Percentiles rank a stretch among this genome's conserved stretches.
phyloP scores from a whole-genome alignment of 2,888 invertebrate species.

The Tipula helvola region DNA sequence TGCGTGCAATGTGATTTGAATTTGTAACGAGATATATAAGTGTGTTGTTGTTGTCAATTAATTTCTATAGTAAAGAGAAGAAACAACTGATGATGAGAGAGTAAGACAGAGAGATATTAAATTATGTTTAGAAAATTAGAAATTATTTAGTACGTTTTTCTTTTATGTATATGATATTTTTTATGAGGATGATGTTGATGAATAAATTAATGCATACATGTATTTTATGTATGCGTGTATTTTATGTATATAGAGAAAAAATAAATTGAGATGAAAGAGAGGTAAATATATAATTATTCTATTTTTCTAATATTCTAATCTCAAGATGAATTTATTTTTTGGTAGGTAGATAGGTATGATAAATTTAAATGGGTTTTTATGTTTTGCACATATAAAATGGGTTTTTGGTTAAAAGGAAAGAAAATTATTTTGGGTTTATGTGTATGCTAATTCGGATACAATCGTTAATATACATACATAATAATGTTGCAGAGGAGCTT shows the following conservation, averaged over 20 bases:
- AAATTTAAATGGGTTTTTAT: not conserved
- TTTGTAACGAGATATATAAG: not conserved
- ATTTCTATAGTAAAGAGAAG: not conserved
- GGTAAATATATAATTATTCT: not conserved
- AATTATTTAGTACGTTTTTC: not conserved
- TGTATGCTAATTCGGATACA: not conserved
- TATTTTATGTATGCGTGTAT: not conserved
- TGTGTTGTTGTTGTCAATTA: not conserved
- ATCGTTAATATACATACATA: not conserved
- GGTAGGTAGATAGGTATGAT: not conserved
- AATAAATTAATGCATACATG: not conserved
- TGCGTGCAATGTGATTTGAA: slow-evolving; percentile 9
- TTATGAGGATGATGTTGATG: not conserved
- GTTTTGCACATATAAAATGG: not conserved
- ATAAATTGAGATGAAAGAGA: not conserved
- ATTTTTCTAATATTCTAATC: not conserved
- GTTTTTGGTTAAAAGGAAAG: not conserved
- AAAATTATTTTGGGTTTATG: not conserved
- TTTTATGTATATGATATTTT: not conserved
- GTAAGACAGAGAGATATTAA: not conserved
- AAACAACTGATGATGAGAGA: not conserved
- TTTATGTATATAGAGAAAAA: not conserved
- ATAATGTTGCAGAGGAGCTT: not conserved
- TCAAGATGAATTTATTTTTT: not conserved
- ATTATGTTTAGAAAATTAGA: slow-evolving; percentile 1